Percentiles rank a stretch among this genome's conserved stretches.
Evolutionary conservation across 2,888 invertebrate genomes (phyloP).

Genomic region (Ectobius pallidus): DNA sequence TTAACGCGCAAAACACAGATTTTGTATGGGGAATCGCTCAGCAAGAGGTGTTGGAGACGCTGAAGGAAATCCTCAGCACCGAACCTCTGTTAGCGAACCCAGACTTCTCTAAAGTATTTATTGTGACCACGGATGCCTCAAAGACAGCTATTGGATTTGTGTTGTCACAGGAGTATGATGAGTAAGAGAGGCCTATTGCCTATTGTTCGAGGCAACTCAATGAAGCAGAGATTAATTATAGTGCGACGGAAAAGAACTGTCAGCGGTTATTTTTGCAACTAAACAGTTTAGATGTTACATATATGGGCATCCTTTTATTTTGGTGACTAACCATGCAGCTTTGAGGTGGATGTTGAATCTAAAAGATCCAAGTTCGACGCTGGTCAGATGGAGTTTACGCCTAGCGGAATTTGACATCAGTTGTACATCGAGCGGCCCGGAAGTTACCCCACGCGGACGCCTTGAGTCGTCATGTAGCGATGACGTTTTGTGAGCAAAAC

Average conservation of each 20-base stretch:
- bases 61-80: not conserved
- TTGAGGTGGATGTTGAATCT: conserved; percentile 38
- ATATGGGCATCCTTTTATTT: conserved; percentile 37
- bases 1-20: too few species aligned
- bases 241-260: conserved; percentile 39
- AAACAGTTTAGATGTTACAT: conserved; percentile 28
- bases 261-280: conserved; percentile 38
- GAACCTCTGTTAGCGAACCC: conserved; percentile 21
- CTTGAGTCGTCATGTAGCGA: not conserved
- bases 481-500: not conserved
- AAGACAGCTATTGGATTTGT: conserved; percentile 37
- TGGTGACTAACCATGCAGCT: conserved; percentile 42
- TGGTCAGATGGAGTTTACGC: conserved; percentile 40
- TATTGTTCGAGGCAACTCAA: conserved; percentile 41
- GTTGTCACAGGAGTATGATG: conserved; percentile 30
- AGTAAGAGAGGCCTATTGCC: conserved; percentile 39
- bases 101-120: conserved; percentile 37
- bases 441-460: not conserved
- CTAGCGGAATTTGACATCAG: conserved; percentile 36
- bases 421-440: conserved; percentile 39
- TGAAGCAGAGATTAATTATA: conserved; percentile 33
- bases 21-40: not conserved
- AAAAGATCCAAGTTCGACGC: conserved; percentile 37
- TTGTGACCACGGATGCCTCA: conserved; percentile 42
- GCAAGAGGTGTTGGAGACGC: not conserved